phyloP scores from a whole-genome alignment of 2,888 invertebrate genomes.

The Euplagia quadripunctaria region DNA sequence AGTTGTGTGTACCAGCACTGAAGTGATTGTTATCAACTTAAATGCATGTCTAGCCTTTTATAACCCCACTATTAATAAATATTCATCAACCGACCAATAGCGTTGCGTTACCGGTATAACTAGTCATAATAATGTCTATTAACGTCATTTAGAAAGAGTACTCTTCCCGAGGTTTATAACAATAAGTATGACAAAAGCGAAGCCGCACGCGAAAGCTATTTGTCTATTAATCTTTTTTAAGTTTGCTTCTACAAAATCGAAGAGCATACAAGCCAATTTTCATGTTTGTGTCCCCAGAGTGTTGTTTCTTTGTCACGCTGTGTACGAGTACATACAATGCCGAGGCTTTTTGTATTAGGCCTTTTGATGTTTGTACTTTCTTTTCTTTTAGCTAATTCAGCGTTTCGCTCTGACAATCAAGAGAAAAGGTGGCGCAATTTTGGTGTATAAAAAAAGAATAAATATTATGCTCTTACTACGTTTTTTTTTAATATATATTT shows the following conservation, averaged over 20 bases:
- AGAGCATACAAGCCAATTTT: not conserved
- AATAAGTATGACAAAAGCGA: not conserved
- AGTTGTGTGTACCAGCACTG: too few species aligned
- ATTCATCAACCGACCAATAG: too few species aligned
- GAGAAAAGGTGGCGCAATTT: not conserved
- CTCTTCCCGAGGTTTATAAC: not conserved
- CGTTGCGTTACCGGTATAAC: too few species aligned
- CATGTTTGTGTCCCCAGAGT: not conserved
- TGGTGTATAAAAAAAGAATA: not conserved
- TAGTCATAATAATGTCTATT: too few species aligned
- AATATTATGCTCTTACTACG: not conserved
- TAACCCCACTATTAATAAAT: too few species aligned
- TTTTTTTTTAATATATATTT: not conserved
- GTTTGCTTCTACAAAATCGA: not conserved
- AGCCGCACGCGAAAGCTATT: not conserved
- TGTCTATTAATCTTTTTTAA: not conserved
- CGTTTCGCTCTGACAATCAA: not conserved
- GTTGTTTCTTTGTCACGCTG: not conserved
- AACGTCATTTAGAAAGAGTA: too few species aligned
- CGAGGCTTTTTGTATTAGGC: not conserved
- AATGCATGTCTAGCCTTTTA: too few species aligned
- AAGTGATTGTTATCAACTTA: too few species aligned
- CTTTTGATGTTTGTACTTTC: not conserved
- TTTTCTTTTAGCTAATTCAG: not conserved
- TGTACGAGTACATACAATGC: not conserved